Conservation (phyloP, 2,888 invertebrate genomes). For the Merodon equestris region DNA sequence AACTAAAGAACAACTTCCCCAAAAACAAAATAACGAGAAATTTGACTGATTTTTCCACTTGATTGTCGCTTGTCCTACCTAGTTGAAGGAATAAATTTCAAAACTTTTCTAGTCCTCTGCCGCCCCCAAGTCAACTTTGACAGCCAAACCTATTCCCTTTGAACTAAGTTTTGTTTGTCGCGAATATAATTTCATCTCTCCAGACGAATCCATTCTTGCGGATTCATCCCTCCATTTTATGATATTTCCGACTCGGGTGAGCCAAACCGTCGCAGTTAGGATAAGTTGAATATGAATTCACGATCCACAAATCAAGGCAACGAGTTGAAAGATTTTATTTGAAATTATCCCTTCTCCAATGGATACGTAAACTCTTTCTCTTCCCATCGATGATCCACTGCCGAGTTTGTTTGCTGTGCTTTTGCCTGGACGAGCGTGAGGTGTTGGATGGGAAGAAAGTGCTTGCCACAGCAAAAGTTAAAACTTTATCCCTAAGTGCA, state of each 20-base stretch:
- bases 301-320: constrained; percentile 19
- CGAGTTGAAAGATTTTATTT: constrained; percentile 23
- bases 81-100: no score
- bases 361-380: constrained; percentile 33
- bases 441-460: background rate
- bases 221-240: background rate
- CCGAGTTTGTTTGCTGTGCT: constrained; percentile 13
- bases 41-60: no score
- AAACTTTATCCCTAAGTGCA: constrained; percentile 42
- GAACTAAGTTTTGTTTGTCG: no score
- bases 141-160: no score
- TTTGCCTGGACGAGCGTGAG: no score
- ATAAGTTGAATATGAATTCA: constrained; percentile 19
- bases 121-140: no score
- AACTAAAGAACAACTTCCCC: no score
- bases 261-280: background rate
- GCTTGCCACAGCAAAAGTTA: constrained; percentile 15
- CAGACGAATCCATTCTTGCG: no score
- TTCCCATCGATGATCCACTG: constrained; percentile 10
- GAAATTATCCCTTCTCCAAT: constrained; percentile 29
- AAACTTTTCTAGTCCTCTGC: no score
- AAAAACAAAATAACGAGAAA: background rate
- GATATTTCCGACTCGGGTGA: background rate
- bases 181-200: no score
- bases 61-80: no score